These are phyloP conservation scores for Tinamus major DNA, from an alignment of 2,797 vertebrate species.

Conservation along the genomic window DNA sequence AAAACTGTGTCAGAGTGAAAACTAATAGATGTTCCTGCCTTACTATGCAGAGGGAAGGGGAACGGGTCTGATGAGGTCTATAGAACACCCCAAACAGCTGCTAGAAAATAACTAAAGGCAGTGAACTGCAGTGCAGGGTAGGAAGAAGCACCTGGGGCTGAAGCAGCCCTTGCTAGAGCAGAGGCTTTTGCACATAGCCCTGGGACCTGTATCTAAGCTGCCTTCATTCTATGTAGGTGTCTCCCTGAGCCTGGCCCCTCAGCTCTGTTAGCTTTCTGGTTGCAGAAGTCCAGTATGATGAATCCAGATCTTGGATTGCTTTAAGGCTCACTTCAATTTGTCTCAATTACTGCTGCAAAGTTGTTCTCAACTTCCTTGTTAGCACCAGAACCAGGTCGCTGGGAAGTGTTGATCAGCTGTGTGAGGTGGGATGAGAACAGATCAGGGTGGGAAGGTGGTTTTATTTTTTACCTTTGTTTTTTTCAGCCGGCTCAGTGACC, in stretches of 20 bases:
- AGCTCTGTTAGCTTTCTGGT: background rate
- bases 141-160: conserved; percentile 2
- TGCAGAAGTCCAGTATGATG: background rate
- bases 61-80: conserved; percentile 10
- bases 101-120: background rate
- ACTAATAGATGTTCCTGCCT: conserved; percentile 9
- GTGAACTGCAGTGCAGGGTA: background rate
- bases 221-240: background rate
- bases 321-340: background rate
- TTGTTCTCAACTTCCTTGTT: background rate
- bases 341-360: background rate
- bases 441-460: background rate
- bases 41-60: background rate
- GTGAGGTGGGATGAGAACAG: background rate
- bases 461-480: too few relatives aligned
- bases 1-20: conserved; percentile 7
- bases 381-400: background rate
- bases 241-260: background rate
- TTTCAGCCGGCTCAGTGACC: background rate
- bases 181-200: background rate
- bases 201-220: background rate
- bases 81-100: background rate
- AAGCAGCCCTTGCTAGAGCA: background rate
- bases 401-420: background rate
- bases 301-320: background rate